A percentile compares a stretch with the other conserved stretches of the same genome.
Evolutionary conservation across 2,888 invertebrate species (phyloP).

Genomic region (Drosophila limbata): DNA sequence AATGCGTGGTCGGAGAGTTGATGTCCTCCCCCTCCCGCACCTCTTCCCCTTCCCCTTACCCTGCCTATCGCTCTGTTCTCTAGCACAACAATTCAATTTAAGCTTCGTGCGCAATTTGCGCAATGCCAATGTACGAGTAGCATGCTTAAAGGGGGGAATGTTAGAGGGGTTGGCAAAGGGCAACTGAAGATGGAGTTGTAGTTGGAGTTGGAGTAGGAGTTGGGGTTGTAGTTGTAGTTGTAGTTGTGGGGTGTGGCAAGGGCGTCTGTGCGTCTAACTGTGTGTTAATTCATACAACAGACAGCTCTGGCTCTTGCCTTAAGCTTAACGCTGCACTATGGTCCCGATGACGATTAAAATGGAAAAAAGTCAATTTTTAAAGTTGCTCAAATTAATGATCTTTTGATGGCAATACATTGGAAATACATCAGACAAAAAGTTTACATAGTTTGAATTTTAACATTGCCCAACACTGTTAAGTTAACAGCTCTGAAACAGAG

Average conservation of each 20-base stretch:
- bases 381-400: too few species aligned
- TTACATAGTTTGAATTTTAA: too few species aligned
- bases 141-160: background rate
- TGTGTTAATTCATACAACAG: conserved; percentile 77
- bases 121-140: conserved; percentile 49
- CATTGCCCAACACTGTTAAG: too few species aligned
- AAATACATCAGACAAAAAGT: too few species aligned
- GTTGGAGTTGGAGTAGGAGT: background rate
- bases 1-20: conserved; percentile 62
- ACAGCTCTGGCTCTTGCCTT: conserved; percentile 50
- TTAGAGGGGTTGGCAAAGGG: background rate
- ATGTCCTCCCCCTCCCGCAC: background rate
- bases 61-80: background rate
- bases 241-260: conserved; percentile 13
- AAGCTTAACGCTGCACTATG: conserved; percentile 16
- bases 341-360: too few species aligned
- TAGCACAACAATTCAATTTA: conserved; percentile 76
- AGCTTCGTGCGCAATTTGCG: conserved; percentile 80
- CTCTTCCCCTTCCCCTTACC: too few species aligned
- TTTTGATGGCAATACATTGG: too few species aligned
- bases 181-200: background rate
- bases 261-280: conserved; percentile 55
- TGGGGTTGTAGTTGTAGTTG: background rate
- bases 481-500: too few species aligned
- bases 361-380: too few species aligned